These are phyloP conservation scores for Zaprionus nigranus DNA, from an alignment of 1,140 invertebrate species.

Conservation along the genomic window DNA sequence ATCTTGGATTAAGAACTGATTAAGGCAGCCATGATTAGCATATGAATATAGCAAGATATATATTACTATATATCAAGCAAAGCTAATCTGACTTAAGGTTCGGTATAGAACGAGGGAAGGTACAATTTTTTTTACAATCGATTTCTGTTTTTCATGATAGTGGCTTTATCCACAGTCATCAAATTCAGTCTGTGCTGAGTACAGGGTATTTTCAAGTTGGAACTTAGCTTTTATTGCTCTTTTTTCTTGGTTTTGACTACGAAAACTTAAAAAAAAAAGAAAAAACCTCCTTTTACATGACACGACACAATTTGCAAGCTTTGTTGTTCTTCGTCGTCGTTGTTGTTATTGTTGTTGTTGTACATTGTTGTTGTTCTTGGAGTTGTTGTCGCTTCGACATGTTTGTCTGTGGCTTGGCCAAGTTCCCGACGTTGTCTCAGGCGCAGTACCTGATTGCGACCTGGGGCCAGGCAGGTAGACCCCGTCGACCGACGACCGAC, in stretches of 20 bases:
- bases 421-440: constrained; percentile 31
- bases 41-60: no score
- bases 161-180: background rate
- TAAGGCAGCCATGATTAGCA: background rate
- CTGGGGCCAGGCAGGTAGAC: constrained; percentile 32
- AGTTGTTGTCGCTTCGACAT: constrained; percentile 66
- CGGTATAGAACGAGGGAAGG: no score
- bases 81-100: no score
- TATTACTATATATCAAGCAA: no score
- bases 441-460: constrained; percentile 26
- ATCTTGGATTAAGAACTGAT: background rate
- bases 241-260: constrained; percentile 31
- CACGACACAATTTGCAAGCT: constrained; percentile 78
- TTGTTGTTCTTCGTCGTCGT: constrained; percentile 34
- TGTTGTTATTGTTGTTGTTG: constrained; percentile 32
- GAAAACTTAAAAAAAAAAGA: constrained; percentile 52
- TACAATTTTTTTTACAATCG: no score
- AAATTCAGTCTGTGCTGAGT: background rate
- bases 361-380: constrained; percentile 35
- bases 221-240: constrained; percentile 4
- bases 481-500: constrained; percentile 1
- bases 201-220: background rate
- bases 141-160: no score
- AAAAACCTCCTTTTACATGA: constrained; percentile 69
- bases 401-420: constrained; percentile 68